phyloP scores from a whole-genome alignment of 2,797 vertebrate species.

The Podargus strigoides region DNA sequence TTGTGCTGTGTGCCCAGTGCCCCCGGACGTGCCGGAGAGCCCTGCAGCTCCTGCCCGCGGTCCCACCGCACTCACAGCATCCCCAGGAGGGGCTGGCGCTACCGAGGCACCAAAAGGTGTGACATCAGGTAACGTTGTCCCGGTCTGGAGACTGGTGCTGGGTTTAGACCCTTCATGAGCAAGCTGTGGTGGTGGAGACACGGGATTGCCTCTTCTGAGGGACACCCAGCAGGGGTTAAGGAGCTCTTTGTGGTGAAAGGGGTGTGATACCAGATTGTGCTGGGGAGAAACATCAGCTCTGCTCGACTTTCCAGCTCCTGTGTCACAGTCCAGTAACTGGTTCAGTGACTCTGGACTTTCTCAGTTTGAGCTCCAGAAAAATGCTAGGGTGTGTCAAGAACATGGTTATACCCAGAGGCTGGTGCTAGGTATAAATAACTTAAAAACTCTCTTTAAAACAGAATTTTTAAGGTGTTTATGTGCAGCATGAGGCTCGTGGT shows the following conservation, averaged over 20 bases:
- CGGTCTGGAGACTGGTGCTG: fast-evolving
- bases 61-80: not conserved
- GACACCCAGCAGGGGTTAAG: fast-evolving
- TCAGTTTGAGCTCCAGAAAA: not conserved
- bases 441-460: not conserved
- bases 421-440: fast-evolving
- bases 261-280: fast-evolving
- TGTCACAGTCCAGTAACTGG: not conserved
- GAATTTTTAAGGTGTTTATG: fast-evolving
- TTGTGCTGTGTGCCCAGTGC: not conserved
- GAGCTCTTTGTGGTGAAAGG: fast-evolving
- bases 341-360: fast-evolving
- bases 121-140: not conserved
- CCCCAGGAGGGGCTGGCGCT: not conserved
- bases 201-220: not conserved
- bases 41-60: not conserved
- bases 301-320: fast-evolving
- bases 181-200: fast-evolving
- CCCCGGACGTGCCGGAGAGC: not conserved
- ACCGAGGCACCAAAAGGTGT: not conserved
- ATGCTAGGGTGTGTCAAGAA: not conserved
- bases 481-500: not conserved
- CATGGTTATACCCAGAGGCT: fast-evolving
- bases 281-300: not conserved
- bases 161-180: no score